These are phyloP conservation scores for Rhinatrema bivittatum DNA, from an alignment of 2,797 vertebrate genomes.

Conservation along the genomic window DNA sequence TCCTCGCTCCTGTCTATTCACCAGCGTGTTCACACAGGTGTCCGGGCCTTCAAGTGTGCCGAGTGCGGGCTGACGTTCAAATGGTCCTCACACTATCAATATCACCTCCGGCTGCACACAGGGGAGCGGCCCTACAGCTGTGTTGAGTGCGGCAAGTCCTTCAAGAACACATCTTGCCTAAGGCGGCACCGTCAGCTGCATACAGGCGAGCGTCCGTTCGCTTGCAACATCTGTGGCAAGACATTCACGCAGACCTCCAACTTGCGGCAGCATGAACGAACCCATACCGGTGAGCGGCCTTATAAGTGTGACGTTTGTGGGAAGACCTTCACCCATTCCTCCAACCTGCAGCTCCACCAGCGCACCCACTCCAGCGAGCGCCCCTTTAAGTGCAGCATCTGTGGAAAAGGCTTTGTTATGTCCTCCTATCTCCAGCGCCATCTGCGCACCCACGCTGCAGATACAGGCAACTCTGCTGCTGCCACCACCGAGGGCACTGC, in stretches of 20 bases:
- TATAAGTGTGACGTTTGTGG: conserved; percentile 77
- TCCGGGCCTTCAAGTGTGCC: conserved; percentile 52
- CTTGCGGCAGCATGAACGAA: conserved; percentile 84
- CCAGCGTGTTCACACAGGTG: conserved; percentile 63
- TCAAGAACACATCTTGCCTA: conserved; percentile 53
- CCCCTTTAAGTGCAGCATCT: conserved; percentile 76
- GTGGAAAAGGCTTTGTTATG: conserved; percentile 86
- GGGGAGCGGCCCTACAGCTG: conserved; percentile 51
- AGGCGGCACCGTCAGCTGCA: conserved; percentile 50
- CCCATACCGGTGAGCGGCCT: conserved; percentile 83
- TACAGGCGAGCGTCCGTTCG: conserved; percentile 45
- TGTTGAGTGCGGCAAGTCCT: conserved; percentile 46
- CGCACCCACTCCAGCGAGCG: conserved; percentile 82
- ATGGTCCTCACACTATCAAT: conserved; percentile 51
- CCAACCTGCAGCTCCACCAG: conserved; percentile 79
- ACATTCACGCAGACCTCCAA: conserved; percentile 78
- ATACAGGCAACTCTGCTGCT: conserved; percentile 1
- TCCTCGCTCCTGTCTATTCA: conserved; percentile 85
- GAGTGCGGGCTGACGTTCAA: conserved; percentile 58
- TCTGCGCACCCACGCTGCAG: conserved; percentile 70
- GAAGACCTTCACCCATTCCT: conserved; percentile 83
- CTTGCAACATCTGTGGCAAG: conserved; percentile 48
- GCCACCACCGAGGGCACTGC: background rate
- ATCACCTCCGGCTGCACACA: conserved; percentile 48
- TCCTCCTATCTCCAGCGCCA: conserved; percentile 85